Evolutionary conservation across 2,797 vertebrate species (phyloP).

Genomic region (Nannoperca australis): DNA sequence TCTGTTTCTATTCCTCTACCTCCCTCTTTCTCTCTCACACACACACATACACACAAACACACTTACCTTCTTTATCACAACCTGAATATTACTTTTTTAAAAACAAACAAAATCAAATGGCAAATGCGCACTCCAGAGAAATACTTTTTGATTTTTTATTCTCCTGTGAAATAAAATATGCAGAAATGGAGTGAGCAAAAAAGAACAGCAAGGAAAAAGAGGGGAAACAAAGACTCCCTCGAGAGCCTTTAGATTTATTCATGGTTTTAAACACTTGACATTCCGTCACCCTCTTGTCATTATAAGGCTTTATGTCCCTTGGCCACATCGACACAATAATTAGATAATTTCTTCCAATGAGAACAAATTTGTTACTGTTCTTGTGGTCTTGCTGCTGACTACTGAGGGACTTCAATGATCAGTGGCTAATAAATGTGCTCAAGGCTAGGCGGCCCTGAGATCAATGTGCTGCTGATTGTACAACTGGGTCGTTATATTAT

Average conservation of each 20-base stretch:
- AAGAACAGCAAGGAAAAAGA: slow-evolving; percentile 24
- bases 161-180: slow-evolving; percentile 56
- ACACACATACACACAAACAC: not conserved
- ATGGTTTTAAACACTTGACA: slow-evolving; percentile 73
- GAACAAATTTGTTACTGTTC: slow-evolving; percentile 56
- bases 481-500: slow-evolving; percentile 71
- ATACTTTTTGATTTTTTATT: slow-evolving; percentile 41
- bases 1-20: not conserved
- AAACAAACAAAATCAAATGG: slow-evolving; percentile 31
- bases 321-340: slow-evolving; percentile 66
- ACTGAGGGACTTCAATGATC: slow-evolving; percentile 48
- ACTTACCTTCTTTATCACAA: slow-evolving; percentile 30
- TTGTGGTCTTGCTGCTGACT: slow-evolving; percentile 39
- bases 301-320: slow-evolving; percentile 72
- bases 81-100: slow-evolving; percentile 31
- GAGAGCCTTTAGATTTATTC: slow-evolving; percentile 74
- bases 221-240: slow-evolving; percentile 58
- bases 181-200: slow-evolving; percentile 35
- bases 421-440: slow-evolving; percentile 72
- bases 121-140: slow-evolving; percentile 43
- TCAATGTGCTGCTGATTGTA: slow-evolving; percentile 78
- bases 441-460: slow-evolving; percentile 63
- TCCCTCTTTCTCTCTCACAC: not conserved
- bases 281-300: slow-evolving; percentile 74
- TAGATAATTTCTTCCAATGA: slow-evolving; percentile 65